Evolutionary conservation across 2,113 vertebrate species (phyloP).

Genomic region (Tragulus kanchil): DNA sequence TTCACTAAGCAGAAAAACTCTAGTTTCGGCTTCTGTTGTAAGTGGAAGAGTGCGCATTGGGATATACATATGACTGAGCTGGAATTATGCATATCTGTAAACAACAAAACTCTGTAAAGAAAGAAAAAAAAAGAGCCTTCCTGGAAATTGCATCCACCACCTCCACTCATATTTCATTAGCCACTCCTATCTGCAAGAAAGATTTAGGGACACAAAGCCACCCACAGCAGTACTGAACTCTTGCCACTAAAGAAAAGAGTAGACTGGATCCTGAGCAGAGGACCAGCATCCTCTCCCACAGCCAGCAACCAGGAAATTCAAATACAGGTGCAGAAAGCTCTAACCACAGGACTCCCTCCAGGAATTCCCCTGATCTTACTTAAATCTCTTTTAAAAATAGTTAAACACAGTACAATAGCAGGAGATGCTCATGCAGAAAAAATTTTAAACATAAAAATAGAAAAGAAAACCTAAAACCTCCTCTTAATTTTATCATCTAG

Average conservation of each 20-base stretch:
- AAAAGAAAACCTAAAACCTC: slow-evolving; percentile 2
- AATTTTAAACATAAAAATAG: neutral
- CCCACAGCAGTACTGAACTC: neutral
- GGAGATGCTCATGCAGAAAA: neutral
- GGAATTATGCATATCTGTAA: too few species aligned
- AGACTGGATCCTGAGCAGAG: neutral
- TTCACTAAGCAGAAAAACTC: neutral
- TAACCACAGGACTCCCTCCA: neutral
- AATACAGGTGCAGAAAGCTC: neutral
- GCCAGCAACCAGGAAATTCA: neutral
- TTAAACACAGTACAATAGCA: neutral
- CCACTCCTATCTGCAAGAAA: neutral
- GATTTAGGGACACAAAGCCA: neutral
- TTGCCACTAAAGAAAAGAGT: neutral
- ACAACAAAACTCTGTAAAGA: too few species aligned
- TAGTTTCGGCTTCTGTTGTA: neutral
- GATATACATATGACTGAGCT: too few species aligned
- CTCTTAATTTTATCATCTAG: neutral
- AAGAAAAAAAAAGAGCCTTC: neutral
- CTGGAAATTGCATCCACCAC: neutral
- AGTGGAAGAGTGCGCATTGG: neutral
- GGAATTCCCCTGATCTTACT: neutral
- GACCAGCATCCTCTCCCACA: neutral
- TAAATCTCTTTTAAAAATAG: slow-evolving; percentile 21
- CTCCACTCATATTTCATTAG: neutral